phyloP scores from a whole-genome alignment of 2,888 invertebrate species.

The Coelinius sp. region DNA sequence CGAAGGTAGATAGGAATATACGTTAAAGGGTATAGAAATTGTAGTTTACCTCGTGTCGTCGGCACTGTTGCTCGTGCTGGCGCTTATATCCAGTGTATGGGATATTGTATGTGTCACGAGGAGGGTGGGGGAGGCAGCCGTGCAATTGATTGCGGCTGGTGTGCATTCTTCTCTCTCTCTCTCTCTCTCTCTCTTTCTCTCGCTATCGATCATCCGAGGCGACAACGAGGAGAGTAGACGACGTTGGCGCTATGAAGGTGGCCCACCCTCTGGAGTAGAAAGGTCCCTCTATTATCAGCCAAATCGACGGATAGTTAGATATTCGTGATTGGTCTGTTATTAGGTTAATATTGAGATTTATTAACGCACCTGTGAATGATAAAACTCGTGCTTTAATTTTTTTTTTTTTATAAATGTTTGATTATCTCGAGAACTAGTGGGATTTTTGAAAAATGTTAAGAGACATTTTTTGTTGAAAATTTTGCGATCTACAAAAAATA shows the following conservation, averaged over 20 bases:
- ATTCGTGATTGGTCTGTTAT: background rate
- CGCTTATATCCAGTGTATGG: slow-evolving; percentile 37
- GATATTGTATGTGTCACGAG: slow-evolving; percentile 26
- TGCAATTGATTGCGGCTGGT: slow-evolving; percentile 37
- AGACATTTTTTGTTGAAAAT: too few species aligned
- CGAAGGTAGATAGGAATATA: background rate
- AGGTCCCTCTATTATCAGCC: slow-evolving; percentile 31
- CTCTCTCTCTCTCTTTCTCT: slow-evolving; percentile 35
- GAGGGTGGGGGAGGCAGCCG: background rate
- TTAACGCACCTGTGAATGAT: too few species aligned
- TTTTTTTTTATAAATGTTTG: too few species aligned
- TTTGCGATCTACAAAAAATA: too few species aligned
- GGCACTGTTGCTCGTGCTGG: slow-evolving; percentile 12
- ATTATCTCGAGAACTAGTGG: too few species aligned
- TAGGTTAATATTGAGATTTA: too few species aligned
- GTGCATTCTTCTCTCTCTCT: slow-evolving; percentile 38
- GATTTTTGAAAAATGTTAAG: too few species aligned
- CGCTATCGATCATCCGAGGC: slow-evolving; percentile 50
- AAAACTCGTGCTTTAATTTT: too few species aligned
- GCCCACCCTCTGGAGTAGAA: slow-evolving; percentile 17
- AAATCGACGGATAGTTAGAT: slow-evolving; percentile 2
- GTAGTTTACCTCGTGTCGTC: slow-evolving; percentile 13
- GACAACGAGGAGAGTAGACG: slow-evolving; percentile 41
- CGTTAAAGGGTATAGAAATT: slow-evolving; percentile 13
- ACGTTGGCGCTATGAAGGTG: slow-evolving; percentile 32